Conservation (phyloP, 2,113 vertebrate genomes). For the Mus pahari region DNA sequence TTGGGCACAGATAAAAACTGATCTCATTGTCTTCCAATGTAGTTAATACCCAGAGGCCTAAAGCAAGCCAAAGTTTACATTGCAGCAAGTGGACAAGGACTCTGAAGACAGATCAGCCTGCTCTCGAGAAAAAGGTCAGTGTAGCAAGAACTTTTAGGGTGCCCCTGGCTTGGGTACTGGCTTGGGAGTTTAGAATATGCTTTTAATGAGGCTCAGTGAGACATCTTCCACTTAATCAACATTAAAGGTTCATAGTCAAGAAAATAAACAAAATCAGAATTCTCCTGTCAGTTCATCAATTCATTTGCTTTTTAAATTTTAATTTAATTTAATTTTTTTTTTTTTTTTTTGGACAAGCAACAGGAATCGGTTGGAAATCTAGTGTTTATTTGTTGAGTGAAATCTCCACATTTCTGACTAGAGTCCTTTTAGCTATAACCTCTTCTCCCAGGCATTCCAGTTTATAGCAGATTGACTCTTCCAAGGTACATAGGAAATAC, state of each 20-base stretch:
- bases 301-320: neutral
- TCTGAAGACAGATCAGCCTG: neutral
- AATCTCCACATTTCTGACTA: neutral
- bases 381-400: conserved; percentile 9
- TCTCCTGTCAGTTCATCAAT: conserved; percentile 2
- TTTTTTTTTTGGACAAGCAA: neutral
- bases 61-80: neutral
- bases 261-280: conserved; percentile 26
- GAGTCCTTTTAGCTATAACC: neutral
- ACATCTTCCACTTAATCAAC: conserved; percentile 2
- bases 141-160: neutral
- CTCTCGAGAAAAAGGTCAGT: neutral
- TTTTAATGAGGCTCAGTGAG: neutral
- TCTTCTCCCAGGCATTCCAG: neutral
- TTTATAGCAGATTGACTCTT: neutral
- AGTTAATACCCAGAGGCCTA: neutral
- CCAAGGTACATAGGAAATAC: neutral
- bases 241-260: conserved; percentile 1
- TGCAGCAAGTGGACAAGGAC: neutral
- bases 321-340: no score
- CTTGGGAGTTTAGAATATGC: conserved; percentile 5
- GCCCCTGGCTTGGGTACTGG: neutral
- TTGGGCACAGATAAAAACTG: conserved; percentile 32
- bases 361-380: neutral
- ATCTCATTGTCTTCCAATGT: neutral